Conservation (phyloP, 2,113 vertebrate genomes). For the Pollimyrus isidori region DNA sequence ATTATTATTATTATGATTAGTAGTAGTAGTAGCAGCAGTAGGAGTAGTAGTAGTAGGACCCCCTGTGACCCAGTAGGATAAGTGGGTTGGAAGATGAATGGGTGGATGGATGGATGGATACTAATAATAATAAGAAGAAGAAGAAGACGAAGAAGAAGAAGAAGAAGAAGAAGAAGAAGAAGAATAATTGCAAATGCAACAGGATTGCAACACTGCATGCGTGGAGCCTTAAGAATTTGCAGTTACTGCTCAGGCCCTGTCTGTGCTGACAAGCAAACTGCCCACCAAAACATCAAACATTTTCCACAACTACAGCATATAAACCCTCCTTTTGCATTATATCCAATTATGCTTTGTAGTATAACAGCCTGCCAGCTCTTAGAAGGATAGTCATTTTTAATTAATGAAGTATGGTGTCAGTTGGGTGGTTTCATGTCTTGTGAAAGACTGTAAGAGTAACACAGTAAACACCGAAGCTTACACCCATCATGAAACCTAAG, state of each 20-base stretch:
- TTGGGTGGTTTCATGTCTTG: background rate
- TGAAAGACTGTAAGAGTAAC: background rate
- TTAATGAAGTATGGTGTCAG: background rate
- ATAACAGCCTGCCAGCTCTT: background rate
- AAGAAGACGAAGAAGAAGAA: background rate
- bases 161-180: background rate
- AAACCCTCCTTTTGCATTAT: background rate
- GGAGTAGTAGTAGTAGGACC: too few relatives aligned
- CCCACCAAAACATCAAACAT: background rate
- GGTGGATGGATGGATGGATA: too few relatives aligned
- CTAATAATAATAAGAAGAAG: background rate
- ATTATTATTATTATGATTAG: too few relatives aligned
- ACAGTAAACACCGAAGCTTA: background rate
- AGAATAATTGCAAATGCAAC: background rate
- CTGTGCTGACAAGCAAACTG: background rate
- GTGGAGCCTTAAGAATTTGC: background rate
- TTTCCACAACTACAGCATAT: background rate
- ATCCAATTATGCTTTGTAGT: background rate
- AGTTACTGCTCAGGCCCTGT: background rate
- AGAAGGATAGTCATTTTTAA: background rate
- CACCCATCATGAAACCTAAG: conserved; percentile 11
- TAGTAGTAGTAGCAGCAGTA: too few relatives aligned
- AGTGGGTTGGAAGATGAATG: too few relatives aligned
- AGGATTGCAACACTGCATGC: background rate
- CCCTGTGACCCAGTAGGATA: too few relatives aligned